phyloP scores from a whole-genome alignment of 2,888 invertebrate species.

The Erannis defoliaria region DNA sequence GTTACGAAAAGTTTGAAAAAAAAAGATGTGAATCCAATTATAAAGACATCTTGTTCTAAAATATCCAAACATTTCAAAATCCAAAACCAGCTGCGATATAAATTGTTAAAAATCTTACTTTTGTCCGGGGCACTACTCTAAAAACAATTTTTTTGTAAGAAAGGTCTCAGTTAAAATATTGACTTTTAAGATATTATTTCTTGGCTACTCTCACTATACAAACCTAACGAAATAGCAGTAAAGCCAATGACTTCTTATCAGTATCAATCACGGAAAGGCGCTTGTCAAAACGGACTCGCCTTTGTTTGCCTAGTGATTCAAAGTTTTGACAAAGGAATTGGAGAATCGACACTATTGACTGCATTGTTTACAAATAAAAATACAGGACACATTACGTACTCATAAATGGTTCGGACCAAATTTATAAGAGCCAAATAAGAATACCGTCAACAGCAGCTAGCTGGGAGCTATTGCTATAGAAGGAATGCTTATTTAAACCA shows the following conservation, averaged over 20 bases:
- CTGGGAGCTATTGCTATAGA: neutral
- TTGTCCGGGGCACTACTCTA: too few species aligned
- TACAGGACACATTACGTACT: neutral
- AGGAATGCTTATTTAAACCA: neutral
- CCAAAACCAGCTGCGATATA: too few species aligned
- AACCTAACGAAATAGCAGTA: conserved; percentile 11
- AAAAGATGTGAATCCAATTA: too few species aligned
- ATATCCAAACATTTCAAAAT: neutral
- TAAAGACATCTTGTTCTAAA: too few species aligned
- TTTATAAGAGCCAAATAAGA: neutral
- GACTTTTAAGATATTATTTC: too few species aligned
- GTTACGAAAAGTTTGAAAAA: too few species aligned
- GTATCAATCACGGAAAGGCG: conserved; percentile 25
- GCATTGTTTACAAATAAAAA: conserved; percentile 23
- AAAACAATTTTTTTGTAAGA: neutral
- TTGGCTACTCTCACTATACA: too few species aligned
- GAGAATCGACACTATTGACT: conserved; percentile 11
- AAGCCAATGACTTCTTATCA: conserved; percentile 25
- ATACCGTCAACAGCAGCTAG: neutral
- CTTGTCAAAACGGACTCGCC: conserved; percentile 29
- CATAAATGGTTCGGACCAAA: neutral
- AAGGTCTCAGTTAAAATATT: neutral
- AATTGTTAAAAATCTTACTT: too few species aligned
- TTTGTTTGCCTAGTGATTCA: conserved; percentile 25
- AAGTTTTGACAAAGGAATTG: conserved; percentile 22